Evolutionary conservation across 2,888 invertebrate genomes (phyloP), one percentile per base, ranked within the genome.

Genomic region (Acholoe squamosa): DNA sequence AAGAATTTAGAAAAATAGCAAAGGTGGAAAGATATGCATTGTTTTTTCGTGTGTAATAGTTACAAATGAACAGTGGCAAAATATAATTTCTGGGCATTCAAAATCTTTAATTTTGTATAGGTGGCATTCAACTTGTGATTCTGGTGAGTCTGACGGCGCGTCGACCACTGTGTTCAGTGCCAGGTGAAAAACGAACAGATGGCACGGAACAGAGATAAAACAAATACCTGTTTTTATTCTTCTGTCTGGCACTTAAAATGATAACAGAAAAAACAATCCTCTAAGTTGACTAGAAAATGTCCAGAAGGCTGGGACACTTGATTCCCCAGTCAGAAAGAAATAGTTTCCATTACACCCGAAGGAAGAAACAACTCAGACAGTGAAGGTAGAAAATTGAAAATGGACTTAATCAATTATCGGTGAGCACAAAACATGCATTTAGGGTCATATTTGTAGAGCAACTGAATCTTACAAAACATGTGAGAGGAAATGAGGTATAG

Each of bases 221-320:
- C 86, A 52, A 86, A 77, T 89, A 89, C 89, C 89, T 89, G 89
- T 76, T 89, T 71, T 89, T 89, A 61, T 89, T 89, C 89, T 89
- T 89, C 89, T 34, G 77, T 31, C 76, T 77, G 25, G 89, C 89
- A 89, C 89, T 89, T 89, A 34, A 77, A 89, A 89, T 14, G 43
- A 77, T 54, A 86, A 86, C 54, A 80, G 52, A 86, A 86, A 86
- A 86, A 12, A 86, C 54, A 86, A 86, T 86, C 28, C 86, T 54
- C 86, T 86, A 86, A 86, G 54, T 86, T 56, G 28, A 28, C 54
- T 54, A 54, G 28, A 43, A 84, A 84, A 84, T n/a, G 33, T 43
- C 43, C 84, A 84, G 43, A 84, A 43, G n/a, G 52, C 84, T 84
- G 43, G 71, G 71, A 25, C 31, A 25, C 5, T 28, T 3, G 71